These are phyloP conservation scores for Orthosia cruda DNA, from an alignment of 2,888 invertebrate genomes.

Conservation along the genomic window DNA sequence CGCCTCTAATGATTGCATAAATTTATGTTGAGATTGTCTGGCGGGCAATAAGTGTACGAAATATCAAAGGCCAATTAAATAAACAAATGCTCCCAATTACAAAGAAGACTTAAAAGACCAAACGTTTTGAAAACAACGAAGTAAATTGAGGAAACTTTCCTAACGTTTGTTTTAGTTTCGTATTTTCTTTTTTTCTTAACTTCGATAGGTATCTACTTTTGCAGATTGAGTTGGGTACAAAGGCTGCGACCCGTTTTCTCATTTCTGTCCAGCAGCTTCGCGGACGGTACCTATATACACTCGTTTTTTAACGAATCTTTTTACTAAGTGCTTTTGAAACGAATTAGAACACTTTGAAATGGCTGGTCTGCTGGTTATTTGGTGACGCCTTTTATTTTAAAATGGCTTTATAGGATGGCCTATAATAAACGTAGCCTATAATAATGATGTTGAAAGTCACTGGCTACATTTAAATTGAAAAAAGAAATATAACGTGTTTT, in stretches of 20 bases:
- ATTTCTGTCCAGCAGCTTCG: constrained; percentile 33
- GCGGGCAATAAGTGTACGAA: neutral
- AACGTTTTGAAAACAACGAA: constrained; percentile 32
- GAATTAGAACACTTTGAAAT: constrained; percentile 29
- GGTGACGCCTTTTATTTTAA: constrained; percentile 6
- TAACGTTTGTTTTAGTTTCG: constrained; percentile 24
- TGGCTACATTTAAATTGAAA: too few species aligned
- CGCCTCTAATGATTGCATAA: constrained; percentile 31
- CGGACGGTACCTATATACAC: constrained; percentile 26
- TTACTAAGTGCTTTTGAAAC: constrained; percentile 13
- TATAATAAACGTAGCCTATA: too few species aligned
- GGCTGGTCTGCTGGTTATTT: constrained; percentile 24
- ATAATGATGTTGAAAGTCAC: too few species aligned
- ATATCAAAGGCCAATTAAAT: constrained; percentile 26
- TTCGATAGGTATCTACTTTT: constrained; percentile 42
- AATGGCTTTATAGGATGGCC: neutral
- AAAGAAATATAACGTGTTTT: too few species aligned
- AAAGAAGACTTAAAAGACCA: constrained; percentile 32
- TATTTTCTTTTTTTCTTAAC: constrained; percentile 34
- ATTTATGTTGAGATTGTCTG: neutral
- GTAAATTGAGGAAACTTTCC: constrained; percentile 47
- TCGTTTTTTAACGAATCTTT: constrained; percentile 37
- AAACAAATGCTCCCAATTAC: constrained; percentile 31
- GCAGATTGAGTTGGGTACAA: constrained; percentile 50
- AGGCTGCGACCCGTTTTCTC: constrained; percentile 39